These are phyloP conservation scores for Drosophila anceps DNA, from an alignment of 2,888 invertebrate genomes.

Conservation along the genomic window DNA sequence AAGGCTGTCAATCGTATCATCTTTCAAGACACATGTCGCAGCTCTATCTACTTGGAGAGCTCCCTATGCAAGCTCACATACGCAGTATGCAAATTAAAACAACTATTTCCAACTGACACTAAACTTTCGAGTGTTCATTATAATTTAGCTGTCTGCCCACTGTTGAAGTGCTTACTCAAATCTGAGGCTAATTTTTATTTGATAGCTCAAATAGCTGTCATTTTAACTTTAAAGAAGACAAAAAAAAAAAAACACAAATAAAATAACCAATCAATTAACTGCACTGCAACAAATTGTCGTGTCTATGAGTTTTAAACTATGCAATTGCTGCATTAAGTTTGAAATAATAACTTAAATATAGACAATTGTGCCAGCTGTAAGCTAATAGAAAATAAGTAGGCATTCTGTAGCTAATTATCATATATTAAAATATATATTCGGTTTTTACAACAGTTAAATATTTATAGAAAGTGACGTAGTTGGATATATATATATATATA, in stretches of 20 bases:
- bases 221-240: background rate
- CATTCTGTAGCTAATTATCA: background rate
- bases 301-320: background rate
- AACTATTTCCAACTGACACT: background rate
- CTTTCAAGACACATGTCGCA: constrained; percentile 53
- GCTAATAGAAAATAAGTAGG: background rate
- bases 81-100: background rate
- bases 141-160: background rate
- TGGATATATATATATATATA: background rate
- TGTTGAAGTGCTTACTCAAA: background rate
- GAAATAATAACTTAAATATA: background rate
- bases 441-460: background rate
- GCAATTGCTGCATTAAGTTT: background rate
- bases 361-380: background rate
- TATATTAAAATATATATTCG: background rate
- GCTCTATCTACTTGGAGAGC: constrained; percentile 46
- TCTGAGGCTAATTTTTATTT: background rate
- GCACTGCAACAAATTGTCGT: background rate
- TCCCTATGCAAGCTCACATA: constrained; percentile 5
- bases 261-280: background rate
- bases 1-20: constrained; percentile 63
- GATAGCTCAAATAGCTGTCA: background rate
- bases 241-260: background rate
- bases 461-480: background rate
- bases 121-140: background rate